Base-by-base conservation (phyloP, 2,888 invertebrate species). In the Ceratothoa steindachneri region DNA sequence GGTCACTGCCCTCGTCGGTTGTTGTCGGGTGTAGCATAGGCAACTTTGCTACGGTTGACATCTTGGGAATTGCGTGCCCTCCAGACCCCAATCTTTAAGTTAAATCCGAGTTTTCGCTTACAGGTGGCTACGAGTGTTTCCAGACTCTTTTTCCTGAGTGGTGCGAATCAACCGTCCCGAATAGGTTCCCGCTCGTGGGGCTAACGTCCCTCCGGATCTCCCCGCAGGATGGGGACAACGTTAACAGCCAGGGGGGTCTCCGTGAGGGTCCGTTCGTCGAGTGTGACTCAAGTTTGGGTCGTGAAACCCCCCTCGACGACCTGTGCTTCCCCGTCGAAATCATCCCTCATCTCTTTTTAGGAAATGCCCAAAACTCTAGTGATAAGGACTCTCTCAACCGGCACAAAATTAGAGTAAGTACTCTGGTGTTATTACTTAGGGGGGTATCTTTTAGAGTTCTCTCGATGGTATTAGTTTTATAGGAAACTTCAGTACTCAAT, bases 291-390 rank as follows among this genome's bases (percentile, higher is more conserved):
- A 69, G 73, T 64, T 51, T 80, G 15, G 80, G 75, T 29, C 64
- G 76, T 15, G 80, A 80, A 64, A 81, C 81, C 41, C 81, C 81
- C 51, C 73, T 79, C 9, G 81, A 81, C 41, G 77, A 80, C 60
- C 73, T 90, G 83, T 93, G 93, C 82, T 95, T 95, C 85, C 97
- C 97, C 70, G 94, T 97, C 69, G 93, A 96, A 88, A 97, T 97
- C 83, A 88, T 97, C 83, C 94, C 95, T 72, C 91, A 94, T 84
- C 88, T 97, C 77, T 97, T 92, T 86, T 89, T 97, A 80, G 97
- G 97, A 81, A 97, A 97, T 86, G 95, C 95, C 73, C 90, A 92
- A 82, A 97, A 95, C 85, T 95, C 96, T 83, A 91, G 90, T 84
- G 96, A 97, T 85, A 89, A 92, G 81, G 91, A 91, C 81, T 91